phyloP scores from a whole-genome alignment of 2,888 invertebrate genomes.

The Achlya flavicornis region DNA sequence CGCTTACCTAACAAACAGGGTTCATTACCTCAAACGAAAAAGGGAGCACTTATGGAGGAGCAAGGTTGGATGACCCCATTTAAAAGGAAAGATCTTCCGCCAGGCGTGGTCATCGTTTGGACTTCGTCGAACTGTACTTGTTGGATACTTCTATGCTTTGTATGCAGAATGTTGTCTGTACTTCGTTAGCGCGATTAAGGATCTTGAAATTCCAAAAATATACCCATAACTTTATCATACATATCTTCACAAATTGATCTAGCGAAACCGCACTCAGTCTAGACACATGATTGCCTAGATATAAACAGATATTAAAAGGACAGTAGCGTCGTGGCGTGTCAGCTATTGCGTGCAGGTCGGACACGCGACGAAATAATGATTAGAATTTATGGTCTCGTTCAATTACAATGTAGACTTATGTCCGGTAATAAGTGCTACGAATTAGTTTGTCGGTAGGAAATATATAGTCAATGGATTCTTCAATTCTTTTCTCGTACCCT shows the following conservation, averaged over 20 bases:
- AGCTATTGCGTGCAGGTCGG: neutral
- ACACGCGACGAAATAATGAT: neutral
- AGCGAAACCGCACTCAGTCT: neutral
- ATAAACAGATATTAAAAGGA: neutral
- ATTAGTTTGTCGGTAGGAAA: neutral
- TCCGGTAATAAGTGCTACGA: neutral
- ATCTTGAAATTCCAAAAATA: neutral
- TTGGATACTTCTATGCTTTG: no score
- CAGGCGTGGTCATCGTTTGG: no score
- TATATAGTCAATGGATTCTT: no score
- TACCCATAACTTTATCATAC: neutral
- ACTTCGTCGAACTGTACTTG: no score
- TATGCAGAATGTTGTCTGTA: no score
- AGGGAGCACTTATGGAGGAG: no score
- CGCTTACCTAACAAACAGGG: no score
- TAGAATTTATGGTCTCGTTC: neutral
- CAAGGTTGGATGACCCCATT: no score
- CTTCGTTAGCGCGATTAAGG: no score
- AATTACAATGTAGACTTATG: neutral
- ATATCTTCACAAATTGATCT: neutral
- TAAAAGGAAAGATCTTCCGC: no score
- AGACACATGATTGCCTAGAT: neutral
- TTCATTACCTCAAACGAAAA: no score
- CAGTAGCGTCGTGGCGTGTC: neutral
- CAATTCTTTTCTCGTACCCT: no score